Percentiles rank a stretch among this genome's conserved stretches.
Evolutionary conservation across 1,140 invertebrate genomes (phyloP).

Genomic region (Conus betulinus): DNA sequence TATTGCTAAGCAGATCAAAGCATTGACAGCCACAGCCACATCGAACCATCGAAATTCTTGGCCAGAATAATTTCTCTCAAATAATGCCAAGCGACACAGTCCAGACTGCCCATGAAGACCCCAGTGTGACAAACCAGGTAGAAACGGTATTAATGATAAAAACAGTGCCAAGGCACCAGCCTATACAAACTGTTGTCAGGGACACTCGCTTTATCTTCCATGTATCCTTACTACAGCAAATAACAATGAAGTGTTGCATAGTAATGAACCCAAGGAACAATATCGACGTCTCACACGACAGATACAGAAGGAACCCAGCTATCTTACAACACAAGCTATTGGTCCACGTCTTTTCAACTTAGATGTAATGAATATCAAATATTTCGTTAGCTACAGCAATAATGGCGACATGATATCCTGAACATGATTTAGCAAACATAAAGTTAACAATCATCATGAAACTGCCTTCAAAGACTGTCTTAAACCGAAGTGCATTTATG

Average conservation of each 20-base stretch:
- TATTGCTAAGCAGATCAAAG: slow-evolving; percentile 44
- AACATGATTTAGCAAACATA: slow-evolving; percentile 23
- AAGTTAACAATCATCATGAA: slow-evolving; percentile 47
- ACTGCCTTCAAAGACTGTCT: slow-evolving; percentile 37
- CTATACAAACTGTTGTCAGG: not conserved
- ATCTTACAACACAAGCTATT: not conserved
- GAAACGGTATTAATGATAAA: slow-evolving; percentile 28
- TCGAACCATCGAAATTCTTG: slow-evolving; percentile 45
- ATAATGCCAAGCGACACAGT: slow-evolving; percentile 47
- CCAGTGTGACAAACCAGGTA: slow-evolving; percentile 25
- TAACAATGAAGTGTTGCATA: slow-evolving; percentile 30
- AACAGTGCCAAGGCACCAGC: not conserved
- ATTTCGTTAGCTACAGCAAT: slow-evolving; percentile 28
- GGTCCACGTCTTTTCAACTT: slow-evolving; percentile 5
- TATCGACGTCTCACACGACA: slow-evolving; percentile 31
- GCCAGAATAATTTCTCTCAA: slow-evolving; percentile 13
- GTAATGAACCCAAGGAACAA: slow-evolving; percentile 49
- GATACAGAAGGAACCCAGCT: slow-evolving; percentile 28
- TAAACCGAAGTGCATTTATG: slow-evolving; percentile 4
- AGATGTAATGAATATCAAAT: slow-evolving; percentile 53
- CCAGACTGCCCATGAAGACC: slow-evolving; percentile 49
- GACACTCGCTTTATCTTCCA: slow-evolving; percentile 20
- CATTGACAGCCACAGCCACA: slow-evolving; percentile 49
- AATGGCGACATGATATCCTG: slow-evolving; percentile 32
- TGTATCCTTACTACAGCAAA: not conserved